phyloP scores from a whole-genome alignment of 1,140 invertebrate species.

The Andrena cerasifolii region DNA sequence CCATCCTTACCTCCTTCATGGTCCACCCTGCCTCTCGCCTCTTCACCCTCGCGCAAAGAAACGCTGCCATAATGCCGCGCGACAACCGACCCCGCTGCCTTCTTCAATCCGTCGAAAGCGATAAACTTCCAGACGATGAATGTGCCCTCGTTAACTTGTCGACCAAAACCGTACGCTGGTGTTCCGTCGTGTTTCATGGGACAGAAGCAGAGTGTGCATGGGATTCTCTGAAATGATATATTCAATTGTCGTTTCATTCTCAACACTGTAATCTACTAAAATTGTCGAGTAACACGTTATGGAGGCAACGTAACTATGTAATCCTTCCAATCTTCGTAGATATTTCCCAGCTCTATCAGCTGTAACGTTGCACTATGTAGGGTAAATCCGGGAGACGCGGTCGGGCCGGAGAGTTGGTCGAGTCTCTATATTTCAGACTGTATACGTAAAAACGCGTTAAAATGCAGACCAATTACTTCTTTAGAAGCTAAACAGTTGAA shows the following conservation, averaged over 20 bases:
- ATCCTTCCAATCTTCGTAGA: too few species aligned
- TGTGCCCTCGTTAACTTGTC: slow-evolving; percentile 30
- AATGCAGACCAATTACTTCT: too few species aligned
- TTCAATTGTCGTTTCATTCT: not conserved
- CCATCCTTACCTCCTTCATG: slow-evolving; percentile 54
- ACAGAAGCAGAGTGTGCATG: not conserved
- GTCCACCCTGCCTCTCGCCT: slow-evolving; percentile 33
- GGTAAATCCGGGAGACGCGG: too few species aligned
- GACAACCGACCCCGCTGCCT: slow-evolving; percentile 39
- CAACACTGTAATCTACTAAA: too few species aligned
- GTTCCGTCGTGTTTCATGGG: not conserved
- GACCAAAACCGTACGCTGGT: not conserved
- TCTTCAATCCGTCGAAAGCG: slow-evolving; percentile 48
- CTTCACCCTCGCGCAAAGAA: not conserved
- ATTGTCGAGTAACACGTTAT: too few species aligned
- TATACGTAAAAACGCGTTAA: too few species aligned
- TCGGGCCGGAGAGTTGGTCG: too few species aligned
- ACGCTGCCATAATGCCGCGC: slow-evolving; percentile 48
- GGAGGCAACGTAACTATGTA: too few species aligned
- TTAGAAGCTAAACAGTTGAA: too few species aligned
- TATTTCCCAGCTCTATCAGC: too few species aligned
- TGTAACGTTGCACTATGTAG: too few species aligned
- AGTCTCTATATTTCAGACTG: too few species aligned
- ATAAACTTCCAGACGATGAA: slow-evolving; percentile 50
- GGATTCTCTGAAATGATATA: not conserved